These are phyloP conservation scores for Diglossa cyanea DNA, from an alignment of 2,797 vertebrate species.

Conservation along the genomic window DNA sequence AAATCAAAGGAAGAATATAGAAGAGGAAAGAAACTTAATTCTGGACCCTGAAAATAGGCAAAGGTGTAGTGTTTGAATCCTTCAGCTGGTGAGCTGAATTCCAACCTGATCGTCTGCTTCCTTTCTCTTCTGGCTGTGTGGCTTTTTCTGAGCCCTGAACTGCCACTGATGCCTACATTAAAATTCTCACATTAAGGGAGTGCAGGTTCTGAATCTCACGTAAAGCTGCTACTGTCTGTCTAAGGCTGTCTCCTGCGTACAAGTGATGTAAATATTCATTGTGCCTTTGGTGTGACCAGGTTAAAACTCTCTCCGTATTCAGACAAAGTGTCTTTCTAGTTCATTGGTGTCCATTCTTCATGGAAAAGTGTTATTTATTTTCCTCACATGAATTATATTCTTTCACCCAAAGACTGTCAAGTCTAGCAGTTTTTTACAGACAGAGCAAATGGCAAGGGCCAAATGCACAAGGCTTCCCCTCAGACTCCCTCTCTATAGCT, in stretches of 20 bases:
- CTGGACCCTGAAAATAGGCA: not conserved
- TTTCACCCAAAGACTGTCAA: not conserved
- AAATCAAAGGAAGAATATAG: not conserved
- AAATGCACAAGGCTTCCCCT: not conserved
- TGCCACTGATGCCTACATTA: not conserved
- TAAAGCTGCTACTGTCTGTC: not conserved
- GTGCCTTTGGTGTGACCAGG: not conserved
- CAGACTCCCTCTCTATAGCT: not conserved
- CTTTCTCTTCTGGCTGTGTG: not conserved
- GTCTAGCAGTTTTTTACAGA: not conserved
- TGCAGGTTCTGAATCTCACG: not conserved
- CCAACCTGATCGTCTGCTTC: accelerated
- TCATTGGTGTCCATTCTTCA: not conserved
- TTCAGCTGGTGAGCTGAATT: not conserved
- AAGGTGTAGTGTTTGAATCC: not conserved
- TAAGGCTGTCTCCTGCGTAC: not conserved
- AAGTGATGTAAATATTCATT: not conserved
- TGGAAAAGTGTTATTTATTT: not conserved
- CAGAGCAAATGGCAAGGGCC: not conserved
- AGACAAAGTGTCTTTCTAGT: not conserved
- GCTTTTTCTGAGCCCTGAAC: not conserved
- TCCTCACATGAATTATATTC: not conserved
- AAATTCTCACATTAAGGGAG: not conserved
- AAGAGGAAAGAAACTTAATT: not conserved
- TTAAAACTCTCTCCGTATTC: not conserved